Evolutionary conservation across 2,888 invertebrate genomes (phyloP), one percentile per base, ranked within the genome.

Genomic region (Brenthis hecate): DNA sequence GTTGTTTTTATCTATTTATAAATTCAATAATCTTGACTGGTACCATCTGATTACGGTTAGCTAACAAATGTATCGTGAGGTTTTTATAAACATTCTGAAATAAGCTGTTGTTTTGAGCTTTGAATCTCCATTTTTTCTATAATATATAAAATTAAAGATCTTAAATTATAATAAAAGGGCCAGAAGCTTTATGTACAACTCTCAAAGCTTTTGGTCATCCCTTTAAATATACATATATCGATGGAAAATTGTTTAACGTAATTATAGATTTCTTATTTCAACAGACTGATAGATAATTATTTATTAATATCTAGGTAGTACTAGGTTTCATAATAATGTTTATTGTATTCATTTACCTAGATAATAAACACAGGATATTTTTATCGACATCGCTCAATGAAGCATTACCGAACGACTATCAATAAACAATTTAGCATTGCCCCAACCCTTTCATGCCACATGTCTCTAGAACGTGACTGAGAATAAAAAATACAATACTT

Each of bases 1-100:
- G 80, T 80, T 79, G 77, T 87, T 88, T 88, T 88, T 87, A 87
- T 88, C 82, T 88, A 87, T 86, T 85, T 78, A 77, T 75, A 80
- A 77, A 78, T 75, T 77, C 61, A 70, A 66, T 74, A 67, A 68
- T 47, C 69, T 67, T 69, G 74, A 60, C 76, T 82, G 82, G 82
- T 81, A 84, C 83, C 77, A 76, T 76, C 76, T 72, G 75, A 76
- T 77, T 72, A 72, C 6, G 16, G 16, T 61, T 62, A 6, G 16
- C 13, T 32, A 47, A 56, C 28, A 51, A 28, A 56, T 50, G 47
- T 56, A 56, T 67, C 63, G 60, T 71, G 64, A 67, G 67, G 65
- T 58, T 71, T 48, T 55, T 3, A 16, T 28, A 61, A 53, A 53
- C 13, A 47, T 60, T 60, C 13, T 50, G 51, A 16, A 53, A 53